Evolutionary conservation across 2,888 invertebrate species (phyloP).

Genomic region (Pharmacophagus antenor): DNA sequence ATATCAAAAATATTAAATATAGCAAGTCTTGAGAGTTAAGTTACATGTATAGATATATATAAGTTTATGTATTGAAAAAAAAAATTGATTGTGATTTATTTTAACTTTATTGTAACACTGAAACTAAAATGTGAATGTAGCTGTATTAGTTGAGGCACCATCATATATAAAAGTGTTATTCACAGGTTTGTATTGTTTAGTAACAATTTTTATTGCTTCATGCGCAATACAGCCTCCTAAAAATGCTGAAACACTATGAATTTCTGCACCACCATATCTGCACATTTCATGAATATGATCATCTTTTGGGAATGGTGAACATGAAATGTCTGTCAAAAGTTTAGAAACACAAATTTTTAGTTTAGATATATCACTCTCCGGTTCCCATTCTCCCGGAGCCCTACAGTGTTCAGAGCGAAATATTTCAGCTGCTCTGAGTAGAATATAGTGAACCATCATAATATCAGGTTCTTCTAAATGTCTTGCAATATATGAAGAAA

Average conservation of each 20-base stretch:
- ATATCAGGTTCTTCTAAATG: constrained; percentile 91
- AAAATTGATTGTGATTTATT: constrained; percentile 7
- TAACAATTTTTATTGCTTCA: constrained; percentile 96
- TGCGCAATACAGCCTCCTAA: constrained; percentile 96
- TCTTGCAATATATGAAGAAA: constrained; percentile 81
- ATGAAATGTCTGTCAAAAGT: constrained; percentile 92
- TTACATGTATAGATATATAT: not conserved
- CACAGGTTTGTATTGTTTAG: constrained; percentile 97
- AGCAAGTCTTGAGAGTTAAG: too few species aligned
- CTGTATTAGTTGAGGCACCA: constrained; percentile 92
- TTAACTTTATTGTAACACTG: constrained; percentile 20
- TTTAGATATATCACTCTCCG: constrained; percentile 94
- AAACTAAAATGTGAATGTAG: constrained; percentile 87
- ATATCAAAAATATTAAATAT: too few species aligned
- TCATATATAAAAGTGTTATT: constrained; percentile 98
- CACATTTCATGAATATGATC: constrained; percentile 97
- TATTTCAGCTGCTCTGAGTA: constrained; percentile 93
- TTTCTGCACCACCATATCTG: constrained; percentile 95
- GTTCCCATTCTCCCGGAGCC: constrained; percentile 93
- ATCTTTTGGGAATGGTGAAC: constrained; percentile 89
- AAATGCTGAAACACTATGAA: constrained; percentile 96
- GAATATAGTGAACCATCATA: constrained; percentile 93
- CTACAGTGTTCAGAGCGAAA: constrained; percentile 94
- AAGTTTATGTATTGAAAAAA: not conserved
- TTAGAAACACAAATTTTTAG: constrained; percentile 88